phyloP scores from a whole-genome alignment of 2,888 invertebrate genomes.

The Volucella bombylans region DNA sequence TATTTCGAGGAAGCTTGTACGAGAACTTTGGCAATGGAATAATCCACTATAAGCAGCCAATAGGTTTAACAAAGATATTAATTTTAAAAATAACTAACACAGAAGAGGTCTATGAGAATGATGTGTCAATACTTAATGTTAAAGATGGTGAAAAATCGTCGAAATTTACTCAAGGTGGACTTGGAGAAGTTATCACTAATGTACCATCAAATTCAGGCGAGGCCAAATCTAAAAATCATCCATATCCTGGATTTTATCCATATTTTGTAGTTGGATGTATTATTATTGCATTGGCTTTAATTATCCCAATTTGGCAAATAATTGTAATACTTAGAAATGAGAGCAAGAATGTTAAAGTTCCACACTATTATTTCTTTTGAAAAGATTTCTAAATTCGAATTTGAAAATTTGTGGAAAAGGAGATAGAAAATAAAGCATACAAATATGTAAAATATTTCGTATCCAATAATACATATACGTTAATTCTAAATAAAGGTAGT shows the following conservation, averaged over 20 bases:
- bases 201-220: constrained; percentile 28
- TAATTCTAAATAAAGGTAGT: too few relatives aligned
- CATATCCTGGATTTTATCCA: constrained; percentile 77
- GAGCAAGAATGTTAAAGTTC: neutral
- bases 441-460: too few relatives aligned
- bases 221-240: constrained; percentile 46
- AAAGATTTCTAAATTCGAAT: neutral
- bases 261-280: constrained; percentile 78
- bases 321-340: constrained; percentile 22
- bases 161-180: constrained; percentile 47
- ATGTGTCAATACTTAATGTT: constrained; percentile 76
- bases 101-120: constrained; percentile 79
- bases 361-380: too few relatives aligned
- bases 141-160: constrained; percentile 63
- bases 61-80: constrained; percentile 75
- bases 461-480: too few relatives aligned
- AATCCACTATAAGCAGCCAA: constrained; percentile 76
- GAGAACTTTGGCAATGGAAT: constrained; percentile 79
- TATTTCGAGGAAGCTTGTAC: constrained; percentile 78
- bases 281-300: constrained; percentile 75
- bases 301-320: constrained; percentile 72
- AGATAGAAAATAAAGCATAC: too few relatives aligned
- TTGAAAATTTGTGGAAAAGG: neutral
- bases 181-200: constrained; percentile 73
- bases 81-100: constrained; percentile 78